phyloP scores from a whole-genome alignment of 2,888 invertebrate genomes.

The Platerodrilus igneus region DNA sequence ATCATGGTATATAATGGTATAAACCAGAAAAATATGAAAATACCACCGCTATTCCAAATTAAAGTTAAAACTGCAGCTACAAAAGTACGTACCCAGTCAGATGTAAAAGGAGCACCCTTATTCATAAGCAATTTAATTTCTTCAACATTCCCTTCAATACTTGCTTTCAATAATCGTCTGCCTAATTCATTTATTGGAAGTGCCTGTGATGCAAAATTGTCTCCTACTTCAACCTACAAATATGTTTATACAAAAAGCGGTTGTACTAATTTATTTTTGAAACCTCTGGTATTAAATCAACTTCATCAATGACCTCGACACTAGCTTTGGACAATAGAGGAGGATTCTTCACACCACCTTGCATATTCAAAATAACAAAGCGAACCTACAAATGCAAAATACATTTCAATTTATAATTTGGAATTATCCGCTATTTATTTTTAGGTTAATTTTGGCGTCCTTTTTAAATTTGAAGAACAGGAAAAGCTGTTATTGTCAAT shows the following conservation, averaged over 20 bases:
- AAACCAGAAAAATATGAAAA: no score
- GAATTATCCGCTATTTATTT: no score
- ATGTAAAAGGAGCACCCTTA: slow-evolving; percentile 85
- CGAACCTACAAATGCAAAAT: no score
- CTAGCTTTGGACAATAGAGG: no score
- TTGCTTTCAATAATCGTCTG: slow-evolving; percentile 73
- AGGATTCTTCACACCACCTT: no score
- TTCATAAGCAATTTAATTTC: slow-evolving; percentile 74
- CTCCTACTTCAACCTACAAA: slow-evolving; percentile 12
- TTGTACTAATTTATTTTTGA: slow-evolving; percentile 3
- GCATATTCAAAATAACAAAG: slow-evolving; percentile 27
- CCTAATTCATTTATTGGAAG: slow-evolving; percentile 71
- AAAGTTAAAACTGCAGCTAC: no score
- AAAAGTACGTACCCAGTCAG: slow-evolving; percentile 75
- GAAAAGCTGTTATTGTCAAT: no score
- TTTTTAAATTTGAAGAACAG: slow-evolving; percentile 35
- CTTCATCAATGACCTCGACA: slow-evolving; percentile 27
- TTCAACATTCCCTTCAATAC: slow-evolving; percentile 72
- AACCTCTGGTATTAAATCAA: slow-evolving; percentile 48
- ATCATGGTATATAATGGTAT: no score
- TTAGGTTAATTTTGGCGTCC: slow-evolving; percentile 16
- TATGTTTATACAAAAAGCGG: slow-evolving; percentile 1
- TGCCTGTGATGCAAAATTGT: slow-evolving; percentile 31
- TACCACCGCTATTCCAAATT: neutral
- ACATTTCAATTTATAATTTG: no score